Evolutionary conservation across 1,140 invertebrate genomes (phyloP).

Genomic region (Aphelinus atriplicis): DNA sequence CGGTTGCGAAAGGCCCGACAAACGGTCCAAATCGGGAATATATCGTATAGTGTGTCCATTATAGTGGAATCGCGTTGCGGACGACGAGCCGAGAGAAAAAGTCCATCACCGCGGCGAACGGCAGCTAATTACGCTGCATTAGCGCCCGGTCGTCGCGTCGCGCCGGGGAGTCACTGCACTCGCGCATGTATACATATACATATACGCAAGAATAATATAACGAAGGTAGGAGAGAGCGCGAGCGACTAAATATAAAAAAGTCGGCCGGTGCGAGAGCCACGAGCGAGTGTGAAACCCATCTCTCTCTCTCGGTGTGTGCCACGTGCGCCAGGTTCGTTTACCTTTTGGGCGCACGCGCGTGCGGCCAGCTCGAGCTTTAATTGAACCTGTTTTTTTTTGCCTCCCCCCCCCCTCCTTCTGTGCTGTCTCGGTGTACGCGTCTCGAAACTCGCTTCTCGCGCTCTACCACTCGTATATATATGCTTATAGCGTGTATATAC

Average conservation of each 20-base stretch:
- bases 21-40: too few relatives aligned
- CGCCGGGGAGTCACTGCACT: constrained; percentile 19
- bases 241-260: constrained; percentile 28
- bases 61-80: too few relatives aligned
- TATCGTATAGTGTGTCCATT: too few relatives aligned
- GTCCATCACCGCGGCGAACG: too few relatives aligned
- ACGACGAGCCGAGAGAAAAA: too few relatives aligned
- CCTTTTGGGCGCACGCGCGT: constrained; percentile 17
- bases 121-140: constrained; percentile 22
- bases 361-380: not conserved
- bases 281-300: constrained; percentile 11
- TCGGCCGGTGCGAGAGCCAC: constrained; percentile 1
- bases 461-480: too few relatives aligned
- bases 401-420: not conserved
- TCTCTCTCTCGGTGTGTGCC: constrained; percentile 7
- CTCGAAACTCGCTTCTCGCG: too few relatives aligned
- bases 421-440: too few relatives aligned
- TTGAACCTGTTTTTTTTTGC: constrained; percentile 18
- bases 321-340: constrained; percentile 32
- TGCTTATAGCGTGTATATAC: too few relatives aligned
- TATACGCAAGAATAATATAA: constrained; percentile 16
- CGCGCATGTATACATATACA: constrained; percentile 7
- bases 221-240: not conserved
- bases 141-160: not conserved
- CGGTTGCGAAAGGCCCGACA: too few relatives aligned